A percentile compares a stretch with the other conserved stretches of the same genome.
Conservation (phyloP, 2,888 invertebrate species). For the Mactromeris polynyma region DNA sequence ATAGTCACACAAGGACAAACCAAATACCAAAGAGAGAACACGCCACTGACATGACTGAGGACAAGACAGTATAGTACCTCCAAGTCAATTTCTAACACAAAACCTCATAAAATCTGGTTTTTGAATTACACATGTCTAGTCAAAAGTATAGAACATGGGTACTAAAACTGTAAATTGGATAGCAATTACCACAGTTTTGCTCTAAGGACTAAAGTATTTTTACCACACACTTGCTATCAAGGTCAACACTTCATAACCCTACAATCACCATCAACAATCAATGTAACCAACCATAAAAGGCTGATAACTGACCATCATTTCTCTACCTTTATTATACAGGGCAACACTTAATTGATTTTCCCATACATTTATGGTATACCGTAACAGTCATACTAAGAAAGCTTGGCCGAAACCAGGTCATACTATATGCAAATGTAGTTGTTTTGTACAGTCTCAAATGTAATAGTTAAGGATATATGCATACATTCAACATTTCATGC, state of each 20-base stretch:
- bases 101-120: too few relatives aligned
- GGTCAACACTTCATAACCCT: background rate
- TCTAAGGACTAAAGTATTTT: background rate
- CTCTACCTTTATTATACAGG: background rate
- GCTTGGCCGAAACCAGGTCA: background rate
- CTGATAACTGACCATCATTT: background rate
- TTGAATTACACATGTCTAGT: too few relatives aligned
- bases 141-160: background rate
- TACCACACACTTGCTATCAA: background rate
- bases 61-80: too few relatives aligned
- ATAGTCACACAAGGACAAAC: too few relatives aligned
- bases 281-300: background rate
- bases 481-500: background rate
- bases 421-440: background rate
- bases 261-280: background rate
- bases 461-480: too few relatives aligned
- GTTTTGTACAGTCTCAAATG: too few relatives aligned
- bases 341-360: conserved; percentile 1
- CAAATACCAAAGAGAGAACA: too few relatives aligned
- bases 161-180: background rate
- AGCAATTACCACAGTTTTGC: background rate
- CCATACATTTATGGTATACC: conserved; percentile 1
- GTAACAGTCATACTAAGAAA: background rate
- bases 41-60: too few relatives aligned
- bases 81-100: background rate